Percentiles rank a stretch among this genome's conserved stretches.
These are phyloP conservation scores for Mellivora capensis DNA, from an alignment of 2,113 vertebrate genomes.

Conservation along the genomic window DNA sequence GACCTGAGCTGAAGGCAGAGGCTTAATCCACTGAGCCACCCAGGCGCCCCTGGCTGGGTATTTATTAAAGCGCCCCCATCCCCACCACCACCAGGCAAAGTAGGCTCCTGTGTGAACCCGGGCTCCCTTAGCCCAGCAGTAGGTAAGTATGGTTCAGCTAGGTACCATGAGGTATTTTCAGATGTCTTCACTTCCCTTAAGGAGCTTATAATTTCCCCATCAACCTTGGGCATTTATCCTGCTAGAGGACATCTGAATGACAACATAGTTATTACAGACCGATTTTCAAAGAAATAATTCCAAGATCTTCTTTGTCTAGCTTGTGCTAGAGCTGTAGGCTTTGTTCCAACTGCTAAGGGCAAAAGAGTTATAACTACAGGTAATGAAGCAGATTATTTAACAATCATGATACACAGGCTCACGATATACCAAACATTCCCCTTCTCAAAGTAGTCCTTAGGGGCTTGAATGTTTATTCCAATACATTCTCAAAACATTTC, in stretches of 20 bases:
- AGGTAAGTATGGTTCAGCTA: background rate
- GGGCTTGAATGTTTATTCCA: constrained; percentile 18
- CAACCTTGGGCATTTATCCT: background rate
- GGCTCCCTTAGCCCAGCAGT: background rate
- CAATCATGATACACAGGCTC: background rate
- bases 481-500: constrained; percentile 8
- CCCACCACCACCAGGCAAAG: background rate
- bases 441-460: background rate
- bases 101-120: background rate
- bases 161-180: background rate
- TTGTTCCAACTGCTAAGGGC: background rate
- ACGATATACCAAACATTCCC: background rate
- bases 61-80: background rate
- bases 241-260: background rate
- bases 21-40: too few relatives aligned
- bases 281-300: background rate
- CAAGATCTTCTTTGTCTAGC: background rate
- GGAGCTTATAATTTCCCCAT: background rate
- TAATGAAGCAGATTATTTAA: background rate
- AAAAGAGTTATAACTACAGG: background rate
- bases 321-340: background rate
- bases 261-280: background rate
- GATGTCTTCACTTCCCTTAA: background rate
- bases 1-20: too few relatives aligned
- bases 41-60: too few relatives aligned